Evolutionary conservation across 2,113 vertebrate species (phyloP).

Genomic region (Corythoichthys haematopterus): DNA sequence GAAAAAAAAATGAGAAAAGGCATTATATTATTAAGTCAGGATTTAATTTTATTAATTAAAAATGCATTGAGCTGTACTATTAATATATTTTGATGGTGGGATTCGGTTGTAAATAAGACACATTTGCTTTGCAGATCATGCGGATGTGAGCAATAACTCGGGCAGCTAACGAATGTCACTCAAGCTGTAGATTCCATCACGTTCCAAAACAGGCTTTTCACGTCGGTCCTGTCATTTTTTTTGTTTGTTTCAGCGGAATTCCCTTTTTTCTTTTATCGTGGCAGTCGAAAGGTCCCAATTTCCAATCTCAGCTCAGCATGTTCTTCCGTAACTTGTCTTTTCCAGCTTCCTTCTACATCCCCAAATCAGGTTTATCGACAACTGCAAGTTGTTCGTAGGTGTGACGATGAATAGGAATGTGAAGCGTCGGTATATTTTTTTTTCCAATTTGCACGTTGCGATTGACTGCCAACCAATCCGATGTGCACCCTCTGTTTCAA

Average conservation of each 20-base stretch:
- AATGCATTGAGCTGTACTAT: conserved; percentile 96
- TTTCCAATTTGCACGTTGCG: background rate
- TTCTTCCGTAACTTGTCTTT: background rate
- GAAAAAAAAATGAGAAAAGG: conserved; percentile 78
- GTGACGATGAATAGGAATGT: background rate
- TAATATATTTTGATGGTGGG: conserved; percentile 97
- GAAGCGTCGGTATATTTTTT: background rate
- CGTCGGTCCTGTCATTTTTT: conserved; percentile 11
- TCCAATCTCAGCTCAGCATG: background rate
- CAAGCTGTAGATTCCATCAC: conserved; percentile 91
- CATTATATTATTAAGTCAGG: conserved; percentile 95
- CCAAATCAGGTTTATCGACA: background rate
- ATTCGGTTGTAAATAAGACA: conserved; percentile 82
- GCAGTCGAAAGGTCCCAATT: background rate
- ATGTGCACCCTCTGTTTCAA: no score
- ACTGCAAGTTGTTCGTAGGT: background rate
- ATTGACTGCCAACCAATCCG: background rate
- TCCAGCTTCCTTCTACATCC: background rate
- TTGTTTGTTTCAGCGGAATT: background rate
- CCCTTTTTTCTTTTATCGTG: background rate
- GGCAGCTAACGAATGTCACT: conserved; percentile 99
- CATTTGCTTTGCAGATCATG: conserved; percentile 88
- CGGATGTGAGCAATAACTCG: conserved; percentile 98
- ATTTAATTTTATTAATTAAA: conserved; percentile 98
- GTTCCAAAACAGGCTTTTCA: conserved; percentile 46